Percentiles rank a stretch among this genome's conserved stretches.
These are phyloP conservation scores for Caracal caracal DNA, from an alignment of 2,113 vertebrate genomes.

Conservation along the genomic window DNA sequence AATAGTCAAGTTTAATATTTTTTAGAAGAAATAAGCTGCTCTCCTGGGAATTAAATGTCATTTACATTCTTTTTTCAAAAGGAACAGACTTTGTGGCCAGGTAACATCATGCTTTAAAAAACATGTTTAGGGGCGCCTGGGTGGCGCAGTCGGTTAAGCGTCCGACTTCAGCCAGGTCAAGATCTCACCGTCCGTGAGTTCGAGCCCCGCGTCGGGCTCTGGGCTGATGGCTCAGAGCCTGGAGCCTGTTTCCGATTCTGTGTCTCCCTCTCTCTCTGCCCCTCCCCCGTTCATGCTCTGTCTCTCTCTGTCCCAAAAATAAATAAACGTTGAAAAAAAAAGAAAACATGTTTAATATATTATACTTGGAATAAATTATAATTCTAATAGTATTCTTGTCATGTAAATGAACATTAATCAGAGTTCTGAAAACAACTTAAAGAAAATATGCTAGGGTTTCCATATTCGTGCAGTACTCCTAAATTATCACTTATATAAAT, in stretches of 20 bases:
- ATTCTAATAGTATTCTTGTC: background rate
- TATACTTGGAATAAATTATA: background rate
- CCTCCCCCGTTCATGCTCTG: too few relatives aligned
- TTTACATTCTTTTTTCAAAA: background rate
- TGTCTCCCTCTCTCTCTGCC: too few relatives aligned
- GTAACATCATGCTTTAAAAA: background rate
- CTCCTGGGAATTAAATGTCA: background rate
- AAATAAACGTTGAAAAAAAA: too few relatives aligned
- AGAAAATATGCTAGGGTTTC: background rate
- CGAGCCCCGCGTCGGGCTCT: too few relatives aligned
- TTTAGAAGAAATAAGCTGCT: background rate
- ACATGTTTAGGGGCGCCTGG: too few relatives aligned
- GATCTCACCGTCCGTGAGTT: too few relatives aligned
- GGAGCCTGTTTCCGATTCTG: too few relatives aligned
- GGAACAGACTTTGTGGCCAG: background rate
- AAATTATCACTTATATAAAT: background rate
- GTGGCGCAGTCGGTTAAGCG: too few relatives aligned
- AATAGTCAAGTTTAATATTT: background rate
- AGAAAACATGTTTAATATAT: background rate
- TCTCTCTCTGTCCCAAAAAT: too few relatives aligned
- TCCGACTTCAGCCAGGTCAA: too few relatives aligned
- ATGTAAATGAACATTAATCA: background rate
- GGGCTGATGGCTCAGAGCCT: too few relatives aligned
- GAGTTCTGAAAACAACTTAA: background rate
- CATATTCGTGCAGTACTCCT: background rate